Evolutionary conservation across 2,888 invertebrate species (phyloP).

Genomic region (Sicus ferrugineus): DNA sequence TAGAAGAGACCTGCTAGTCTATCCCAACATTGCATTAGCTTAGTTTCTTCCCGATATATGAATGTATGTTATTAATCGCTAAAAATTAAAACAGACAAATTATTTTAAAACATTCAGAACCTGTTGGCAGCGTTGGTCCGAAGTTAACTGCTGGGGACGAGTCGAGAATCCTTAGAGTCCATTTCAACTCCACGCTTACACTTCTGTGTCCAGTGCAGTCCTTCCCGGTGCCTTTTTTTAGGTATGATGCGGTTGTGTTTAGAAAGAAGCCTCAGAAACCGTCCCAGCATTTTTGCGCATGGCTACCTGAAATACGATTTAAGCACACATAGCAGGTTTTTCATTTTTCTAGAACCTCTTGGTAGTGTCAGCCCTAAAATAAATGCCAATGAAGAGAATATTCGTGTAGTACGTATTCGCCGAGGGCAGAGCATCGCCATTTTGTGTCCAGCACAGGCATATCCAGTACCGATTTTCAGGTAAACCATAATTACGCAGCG

Average conservation of each 20-base stretch:
- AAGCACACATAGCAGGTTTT: too few relatives aligned
- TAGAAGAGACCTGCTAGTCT: neutral
- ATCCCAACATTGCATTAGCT: slow-evolving; percentile 35
- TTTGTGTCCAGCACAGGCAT: slow-evolving; percentile 79
- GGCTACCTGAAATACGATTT: too few relatives aligned
- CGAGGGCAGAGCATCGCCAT: slow-evolving; percentile 67
- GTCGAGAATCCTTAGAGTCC: slow-evolving; percentile 62
- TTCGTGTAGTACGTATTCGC: slow-evolving; percentile 67
- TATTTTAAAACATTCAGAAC: slow-evolving; percentile 56
- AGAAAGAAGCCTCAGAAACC: too few relatives aligned
- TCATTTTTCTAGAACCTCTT: slow-evolving; percentile 64
- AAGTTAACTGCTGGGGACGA: slow-evolving; percentile 77
- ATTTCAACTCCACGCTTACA: slow-evolving; percentile 67
- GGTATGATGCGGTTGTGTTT: too few relatives aligned
- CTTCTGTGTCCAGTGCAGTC: slow-evolving; percentile 75
- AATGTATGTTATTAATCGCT: neutral
- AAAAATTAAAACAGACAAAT: neutral
- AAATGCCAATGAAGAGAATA: slow-evolving; percentile 69
- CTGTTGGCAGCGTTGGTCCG: slow-evolving; percentile 66
- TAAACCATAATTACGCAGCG: slow-evolving; percentile 55
- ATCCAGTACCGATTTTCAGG: slow-evolving; percentile 78
- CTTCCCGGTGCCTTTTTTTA: slow-evolving; percentile 74
- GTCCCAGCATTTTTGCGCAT: too few relatives aligned
- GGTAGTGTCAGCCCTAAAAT: slow-evolving; percentile 72
- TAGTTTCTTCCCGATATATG: neutral